Base-by-base conservation (phyloP, 2,113 vertebrate species). In the Mirounga angustirostris region DNA sequence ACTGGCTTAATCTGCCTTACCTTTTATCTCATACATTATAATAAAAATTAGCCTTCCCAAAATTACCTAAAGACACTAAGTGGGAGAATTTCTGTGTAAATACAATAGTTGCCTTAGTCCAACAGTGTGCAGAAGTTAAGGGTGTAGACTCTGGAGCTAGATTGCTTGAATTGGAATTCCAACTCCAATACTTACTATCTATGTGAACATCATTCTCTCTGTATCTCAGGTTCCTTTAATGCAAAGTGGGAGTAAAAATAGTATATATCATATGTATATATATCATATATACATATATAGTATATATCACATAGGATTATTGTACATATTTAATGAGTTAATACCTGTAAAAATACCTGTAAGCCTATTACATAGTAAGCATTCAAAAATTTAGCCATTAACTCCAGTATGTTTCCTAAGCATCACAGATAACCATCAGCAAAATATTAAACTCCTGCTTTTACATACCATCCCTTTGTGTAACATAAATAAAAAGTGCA, bases 391-490 rank as follows among this genome's bases (percentile, higher is more conserved):
- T 82, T 59, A 76, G 11, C 26, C n/a, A 78, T 43, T 58, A 67
- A 74, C 30, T 59, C 26, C 16, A 54, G 19, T 28, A 59, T 59
- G 19, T 76, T 88, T 87, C 43, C 58, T 69, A 92, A 63, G 4
- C 2, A 80, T 59, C n/a, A 92, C 21, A 92, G 21, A 67, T 24
- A 84, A 92, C 13, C 16, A 63, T 30, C 21, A 40, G 1, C 16
- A 89, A 93, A 46, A 63, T 79, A 92, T 61, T 92, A 61, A 36
- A 36, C 46, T 67, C 74, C 88, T 89, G 8, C 24, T 40, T 94
- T 91, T 33, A 58, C 2, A 54, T 88, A 4, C 19, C 56, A 83
- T 46, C 9, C 9, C 40, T 88, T 33, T 69, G 40, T 89, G 13
- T 16, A 76, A 63, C 13, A 63, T 33, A 14, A 80, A 81, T 33